Evolutionary conservation across 2,888 invertebrate species (phyloP), one percentile per base, ranked within the genome.

Genomic region (Amiota communis): DNA sequence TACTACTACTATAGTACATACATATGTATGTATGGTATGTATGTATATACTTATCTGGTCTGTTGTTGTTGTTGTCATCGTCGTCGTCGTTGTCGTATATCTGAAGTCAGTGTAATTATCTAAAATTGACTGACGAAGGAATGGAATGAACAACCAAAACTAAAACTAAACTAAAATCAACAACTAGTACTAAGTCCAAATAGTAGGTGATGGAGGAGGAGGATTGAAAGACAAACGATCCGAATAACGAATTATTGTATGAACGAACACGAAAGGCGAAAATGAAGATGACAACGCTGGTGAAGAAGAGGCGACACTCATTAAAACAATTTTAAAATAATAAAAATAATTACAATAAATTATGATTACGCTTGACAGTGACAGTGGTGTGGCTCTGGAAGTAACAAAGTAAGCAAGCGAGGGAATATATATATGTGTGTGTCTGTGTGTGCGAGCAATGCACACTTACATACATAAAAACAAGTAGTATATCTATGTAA

Each of bases 291-390:
- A 71, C 74, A 72, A 70, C 75, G 74, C 74, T 75, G 75, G 65
- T 17, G 51, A 36, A 13, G 59, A 20, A 47, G 61, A n/a, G 67
- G 67, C 67, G 67, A 68, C 67, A 82, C 85, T 84, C 83, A 84
- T 84, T 84, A 84, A 84, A 84, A 85, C 83, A 84, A 84, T 84
- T 84, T 85, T 83, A 83, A 85, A 85, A 86, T 86, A 85, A 86
- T 86, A 85, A 83, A 83, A 85, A 85, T 85, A 85, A 85, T 85
- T 86, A 84, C 85, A 86, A 86, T 84, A 85, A 86, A 85, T 85
- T 85, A 85, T 86, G 85, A 85, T 85, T 85, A 86, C 85, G 86
- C 82, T 81, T 84, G 85, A 81, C 83, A 84, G 86, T 85, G 85
- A 81, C 83, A 83, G 81, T 81, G 84, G 78, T 78, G 59, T 59